A percentile compares a stretch with the other conserved stretches of the same genome.
These are phyloP conservation scores for Cynopterus sphinx DNA, from an alignment of 2,797 vertebrate genomes.

Conservation along the genomic window DNA sequence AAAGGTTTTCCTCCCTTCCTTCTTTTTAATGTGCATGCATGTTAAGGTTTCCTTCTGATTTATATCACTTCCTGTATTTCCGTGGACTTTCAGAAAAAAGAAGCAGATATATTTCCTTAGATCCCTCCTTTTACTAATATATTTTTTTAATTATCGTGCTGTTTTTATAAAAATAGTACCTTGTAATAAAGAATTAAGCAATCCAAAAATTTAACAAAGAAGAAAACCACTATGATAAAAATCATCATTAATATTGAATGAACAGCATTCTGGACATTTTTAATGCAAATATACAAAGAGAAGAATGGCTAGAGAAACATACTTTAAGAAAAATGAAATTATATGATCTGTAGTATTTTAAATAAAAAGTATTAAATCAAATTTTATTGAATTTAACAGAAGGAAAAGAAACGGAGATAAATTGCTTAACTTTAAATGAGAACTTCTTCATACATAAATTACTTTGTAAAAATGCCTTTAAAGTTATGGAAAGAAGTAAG, in stretches of 20 bases:
- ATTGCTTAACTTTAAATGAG: not conserved
- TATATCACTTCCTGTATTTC: not conserved
- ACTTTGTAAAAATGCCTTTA: not conserved
- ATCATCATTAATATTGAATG: not conserved
- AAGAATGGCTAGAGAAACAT: not conserved
- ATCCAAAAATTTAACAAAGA: not conserved
- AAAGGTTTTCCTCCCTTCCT: not conserved
- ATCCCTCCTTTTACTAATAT: not conserved
- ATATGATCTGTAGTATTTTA: not conserved
- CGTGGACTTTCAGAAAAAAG: not conserved
- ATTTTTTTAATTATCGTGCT: slow-evolving; percentile 6
- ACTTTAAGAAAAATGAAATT: not conserved
- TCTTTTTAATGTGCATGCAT: not conserved
- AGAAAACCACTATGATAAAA: not conserved
- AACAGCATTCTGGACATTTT: not conserved
- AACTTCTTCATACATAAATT: not conserved
- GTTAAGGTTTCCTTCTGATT: not conserved
- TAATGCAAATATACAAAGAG: not conserved
- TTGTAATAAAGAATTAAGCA: not conserved
- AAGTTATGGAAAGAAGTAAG: not conserved
- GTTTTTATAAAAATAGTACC: not conserved
- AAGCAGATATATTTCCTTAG: not conserved
- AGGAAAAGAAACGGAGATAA: not conserved
- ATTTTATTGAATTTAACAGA: slow-evolving; percentile 14
- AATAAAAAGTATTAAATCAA: not conserved